Conservation (phyloP, 2,113 vertebrate genomes). For the Panurus biarmicus region DNA sequence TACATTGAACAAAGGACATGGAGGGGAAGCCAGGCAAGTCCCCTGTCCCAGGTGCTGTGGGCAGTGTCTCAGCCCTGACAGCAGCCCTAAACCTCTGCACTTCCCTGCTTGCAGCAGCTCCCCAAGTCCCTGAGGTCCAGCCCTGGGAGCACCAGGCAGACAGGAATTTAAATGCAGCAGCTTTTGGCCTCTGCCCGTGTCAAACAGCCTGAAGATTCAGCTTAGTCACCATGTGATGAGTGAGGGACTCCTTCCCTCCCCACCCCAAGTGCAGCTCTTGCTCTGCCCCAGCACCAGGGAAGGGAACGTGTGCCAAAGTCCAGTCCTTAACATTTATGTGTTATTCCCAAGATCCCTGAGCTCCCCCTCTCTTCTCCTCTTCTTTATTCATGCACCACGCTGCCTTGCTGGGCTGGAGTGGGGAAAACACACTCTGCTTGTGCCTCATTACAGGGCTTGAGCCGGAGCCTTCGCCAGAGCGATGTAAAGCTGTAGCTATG, state of each 20-base stretch:
- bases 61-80: not conserved
- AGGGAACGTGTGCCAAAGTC: fast-evolving
- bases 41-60: not conserved
- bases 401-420: not conserved
- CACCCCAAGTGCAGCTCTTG: not conserved
- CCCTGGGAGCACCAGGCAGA: not conserved
- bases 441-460: not conserved
- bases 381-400: not conserved
- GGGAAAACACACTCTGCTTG: not conserved
- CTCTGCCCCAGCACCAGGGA: not conserved
- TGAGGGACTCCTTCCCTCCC: not conserved
- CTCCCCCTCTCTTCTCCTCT: not conserved
- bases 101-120: not conserved
- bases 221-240: fast-evolving
- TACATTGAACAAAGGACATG: fast-evolving
- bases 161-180: not conserved
- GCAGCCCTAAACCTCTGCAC: not conserved
- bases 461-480: not conserved
- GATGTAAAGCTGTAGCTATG: constrained; percentile 49
- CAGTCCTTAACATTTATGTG: not conserved
- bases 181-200: fast-evolving
- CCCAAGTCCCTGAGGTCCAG: not conserved
- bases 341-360: not conserved
- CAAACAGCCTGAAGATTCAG: not conserved
- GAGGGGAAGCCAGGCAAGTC: not conserved